Percentiles rank a stretch among this genome's conserved stretches.
These are phyloP conservation scores for Sphyrna mokarran DNA, from an alignment of 2,113 vertebrate genomes.

Conservation along the genomic window DNA sequence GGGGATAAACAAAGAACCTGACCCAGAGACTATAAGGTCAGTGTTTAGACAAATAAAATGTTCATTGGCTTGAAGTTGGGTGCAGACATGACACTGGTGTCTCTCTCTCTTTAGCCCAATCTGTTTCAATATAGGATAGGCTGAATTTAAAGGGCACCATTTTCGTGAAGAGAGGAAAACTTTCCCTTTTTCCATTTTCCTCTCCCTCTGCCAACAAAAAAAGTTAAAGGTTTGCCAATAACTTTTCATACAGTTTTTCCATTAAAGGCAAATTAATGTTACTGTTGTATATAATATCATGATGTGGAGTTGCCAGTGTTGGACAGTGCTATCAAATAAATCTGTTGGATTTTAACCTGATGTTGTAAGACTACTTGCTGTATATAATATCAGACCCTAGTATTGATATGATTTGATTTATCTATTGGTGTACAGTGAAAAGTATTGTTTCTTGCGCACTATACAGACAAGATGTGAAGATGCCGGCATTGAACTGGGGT, in stretches of 20 bases:
- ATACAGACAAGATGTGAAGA: too few species aligned
- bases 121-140: background rate
- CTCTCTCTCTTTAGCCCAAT: background rate
- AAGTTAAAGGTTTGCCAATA: background rate
- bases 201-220: background rate
- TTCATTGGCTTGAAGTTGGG: background rate
- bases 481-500: too few species aligned
- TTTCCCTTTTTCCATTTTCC: background rate
- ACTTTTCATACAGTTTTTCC: background rate
- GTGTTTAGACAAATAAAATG: background rate
- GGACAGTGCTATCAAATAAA: too few species aligned
- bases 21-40: constrained; percentile 44
- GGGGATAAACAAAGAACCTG: constrained; percentile 44
- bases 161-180: background rate
- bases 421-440: too few species aligned
- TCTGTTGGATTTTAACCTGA: too few species aligned
- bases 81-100: background rate
- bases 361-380: too few species aligned
- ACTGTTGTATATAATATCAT: background rate
- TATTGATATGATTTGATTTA: too few species aligned
- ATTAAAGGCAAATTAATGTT: background rate
- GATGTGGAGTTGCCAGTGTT: too few species aligned
- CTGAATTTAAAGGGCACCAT: background rate
- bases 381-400: too few species aligned
- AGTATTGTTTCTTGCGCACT: too few species aligned